Percentiles rank a stretch among this genome's conserved stretches.
These are phyloP conservation scores for Plodia interpunctella DNA, from an alignment of 1,140 invertebrate genomes.

Conservation along the genomic window DNA sequence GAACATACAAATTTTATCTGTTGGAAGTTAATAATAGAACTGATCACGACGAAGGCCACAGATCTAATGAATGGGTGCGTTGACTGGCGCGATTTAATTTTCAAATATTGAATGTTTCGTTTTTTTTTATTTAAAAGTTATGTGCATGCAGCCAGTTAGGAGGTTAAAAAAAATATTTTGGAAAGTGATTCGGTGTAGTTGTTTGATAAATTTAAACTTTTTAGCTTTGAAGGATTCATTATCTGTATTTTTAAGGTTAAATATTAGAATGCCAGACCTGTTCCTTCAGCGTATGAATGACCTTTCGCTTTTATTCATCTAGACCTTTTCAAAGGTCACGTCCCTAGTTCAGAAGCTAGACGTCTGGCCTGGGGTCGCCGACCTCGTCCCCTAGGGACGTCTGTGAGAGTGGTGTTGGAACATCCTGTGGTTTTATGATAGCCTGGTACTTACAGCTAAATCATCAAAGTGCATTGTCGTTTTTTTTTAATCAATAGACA, in stretches of 20 bases:
- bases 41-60: background rate
- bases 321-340: too few relatives aligned
- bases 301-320: too few relatives aligned
- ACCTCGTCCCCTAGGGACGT: background rate
- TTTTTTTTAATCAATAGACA: too few relatives aligned
- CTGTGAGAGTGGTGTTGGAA: background rate
- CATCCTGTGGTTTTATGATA: background rate
- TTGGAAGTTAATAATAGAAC: background rate
- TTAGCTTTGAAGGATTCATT: too few relatives aligned
- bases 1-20: background rate
- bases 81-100: background rate
- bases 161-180: too few relatives aligned
- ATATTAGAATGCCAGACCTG: too few relatives aligned
- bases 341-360: background rate
- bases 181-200: too few relatives aligned
- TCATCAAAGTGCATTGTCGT: too few relatives aligned
- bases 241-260: too few relatives aligned
- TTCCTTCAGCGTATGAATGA: too few relatives aligned
- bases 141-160: background rate
- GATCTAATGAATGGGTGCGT: background rate
- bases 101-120: background rate
- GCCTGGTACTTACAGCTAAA: background rate
- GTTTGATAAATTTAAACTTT: too few relatives aligned
- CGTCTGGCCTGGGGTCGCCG: background rate
- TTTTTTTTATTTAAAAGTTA: background rate